Conservation (phyloP, 64 coral and sea anemone species). For the Platygyra sinensis region DNA sequence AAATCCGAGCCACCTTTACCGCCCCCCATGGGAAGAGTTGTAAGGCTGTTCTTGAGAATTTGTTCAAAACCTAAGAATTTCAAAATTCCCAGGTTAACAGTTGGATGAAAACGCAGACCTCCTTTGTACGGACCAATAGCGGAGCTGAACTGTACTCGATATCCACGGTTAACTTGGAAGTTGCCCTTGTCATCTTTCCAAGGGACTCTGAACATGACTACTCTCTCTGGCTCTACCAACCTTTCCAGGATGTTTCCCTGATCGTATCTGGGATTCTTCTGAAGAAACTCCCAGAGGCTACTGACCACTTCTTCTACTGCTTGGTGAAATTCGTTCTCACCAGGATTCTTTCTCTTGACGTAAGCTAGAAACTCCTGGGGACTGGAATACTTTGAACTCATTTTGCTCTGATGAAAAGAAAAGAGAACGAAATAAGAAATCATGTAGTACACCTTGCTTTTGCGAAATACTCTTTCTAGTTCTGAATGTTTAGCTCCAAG, state of each 20-base stretch:
- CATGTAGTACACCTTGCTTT: neutral
- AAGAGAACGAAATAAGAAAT: neutral
- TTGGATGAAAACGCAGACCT: slow-evolving; percentile 78
- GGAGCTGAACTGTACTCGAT: slow-evolving; percentile 62
- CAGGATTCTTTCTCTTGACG: slow-evolving; percentile 42
- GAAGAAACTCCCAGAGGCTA: slow-evolving; percentile 46
- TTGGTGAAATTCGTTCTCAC: slow-evolving; percentile 70
- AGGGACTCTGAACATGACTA: slow-evolving; percentile 68
- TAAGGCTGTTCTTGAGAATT: slow-evolving; percentile 89
- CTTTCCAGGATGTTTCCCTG: slow-evolving; percentile 45
- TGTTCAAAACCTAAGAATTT: slow-evolving; percentile 84
- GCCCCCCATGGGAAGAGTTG: slow-evolving; percentile 89
- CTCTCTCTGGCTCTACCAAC: slow-evolving; percentile 74
- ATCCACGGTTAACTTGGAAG: slow-evolving; percentile 65
- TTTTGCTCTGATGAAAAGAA: neutral
- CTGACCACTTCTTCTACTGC: slow-evolving; percentile 69
- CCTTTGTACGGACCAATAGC: slow-evolving; percentile 80
- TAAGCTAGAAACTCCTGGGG: slow-evolving; percentile 50
- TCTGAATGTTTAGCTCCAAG: too few relatives aligned
- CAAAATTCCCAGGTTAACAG: slow-evolving; percentile 63
- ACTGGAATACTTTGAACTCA: neutral
- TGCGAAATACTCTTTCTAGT: neutral
- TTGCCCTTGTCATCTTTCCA: slow-evolving; percentile 67
- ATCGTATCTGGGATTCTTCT: slow-evolving; percentile 30
- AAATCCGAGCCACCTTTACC: slow-evolving; percentile 92